Percentiles rank a stretch among this genome's conserved stretches.
Conservation (phyloP, 2,888 invertebrate genomes). For the Morinoia aosen region DNA sequence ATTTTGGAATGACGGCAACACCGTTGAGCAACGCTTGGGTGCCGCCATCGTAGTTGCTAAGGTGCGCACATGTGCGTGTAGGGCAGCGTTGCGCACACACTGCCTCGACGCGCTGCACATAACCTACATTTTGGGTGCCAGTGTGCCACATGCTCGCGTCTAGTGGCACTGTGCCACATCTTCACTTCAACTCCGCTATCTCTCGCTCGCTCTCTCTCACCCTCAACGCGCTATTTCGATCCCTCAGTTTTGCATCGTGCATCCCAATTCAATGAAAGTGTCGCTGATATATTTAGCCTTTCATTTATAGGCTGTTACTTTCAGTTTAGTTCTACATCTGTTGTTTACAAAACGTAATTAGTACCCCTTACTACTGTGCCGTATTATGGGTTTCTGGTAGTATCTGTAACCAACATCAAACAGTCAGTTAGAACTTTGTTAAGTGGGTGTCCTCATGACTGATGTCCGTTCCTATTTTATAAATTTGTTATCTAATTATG, state of each 20-base stretch:
- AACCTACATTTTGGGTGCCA: conserved; percentile 53
- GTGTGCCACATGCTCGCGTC: conserved; percentile 50
- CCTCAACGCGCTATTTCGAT: not conserved
- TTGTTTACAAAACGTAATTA: too few species aligned
- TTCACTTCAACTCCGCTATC: conserved; percentile 11
- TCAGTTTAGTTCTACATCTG: too few species aligned
- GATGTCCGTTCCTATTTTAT: too few species aligned
- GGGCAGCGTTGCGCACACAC: not conserved
- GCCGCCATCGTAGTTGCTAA: conserved; percentile 22
- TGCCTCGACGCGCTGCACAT: conserved; percentile 6
- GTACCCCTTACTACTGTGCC: too few species aligned
- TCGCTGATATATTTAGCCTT: not conserved
- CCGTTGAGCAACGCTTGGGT: not conserved
- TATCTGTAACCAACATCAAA: too few species aligned
- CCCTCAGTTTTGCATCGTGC: not conserved
- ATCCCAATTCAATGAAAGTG: not conserved
- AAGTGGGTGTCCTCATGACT: too few species aligned
- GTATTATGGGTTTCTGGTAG: too few species aligned
- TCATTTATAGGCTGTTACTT: not conserved
- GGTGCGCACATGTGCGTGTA: conserved; percentile 38
- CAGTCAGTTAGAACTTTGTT: too few species aligned
- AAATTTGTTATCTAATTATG: too few species aligned
- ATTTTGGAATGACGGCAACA: not conserved
- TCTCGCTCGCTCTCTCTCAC: conserved; percentile 5
- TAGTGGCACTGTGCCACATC: conserved; percentile 47